phyloP scores from a whole-genome alignment of 2,888 invertebrate species.

The Tanypteryx hageni region DNA sequence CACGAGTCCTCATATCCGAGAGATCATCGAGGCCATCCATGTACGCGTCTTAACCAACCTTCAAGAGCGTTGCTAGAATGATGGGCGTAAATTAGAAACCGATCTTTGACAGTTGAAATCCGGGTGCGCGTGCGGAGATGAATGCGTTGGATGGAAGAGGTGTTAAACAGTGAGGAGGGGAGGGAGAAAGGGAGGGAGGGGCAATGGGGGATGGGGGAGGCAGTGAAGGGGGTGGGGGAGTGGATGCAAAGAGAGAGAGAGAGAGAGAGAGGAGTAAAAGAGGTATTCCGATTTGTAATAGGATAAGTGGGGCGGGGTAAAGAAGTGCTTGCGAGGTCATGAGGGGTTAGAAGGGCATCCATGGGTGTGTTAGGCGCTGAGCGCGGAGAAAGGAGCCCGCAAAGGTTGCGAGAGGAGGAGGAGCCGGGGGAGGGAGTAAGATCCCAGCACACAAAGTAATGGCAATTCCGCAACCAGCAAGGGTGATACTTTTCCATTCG shows the following conservation, averaged over 20 bases:
- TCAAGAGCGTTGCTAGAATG: neutral
- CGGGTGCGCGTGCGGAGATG: constrained; percentile 4
- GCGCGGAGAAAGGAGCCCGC: no score
- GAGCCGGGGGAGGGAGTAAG: no score
- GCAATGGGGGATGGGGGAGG: neutral
- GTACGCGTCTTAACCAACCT: neutral
- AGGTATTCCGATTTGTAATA: no score
- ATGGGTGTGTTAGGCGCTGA: no score
- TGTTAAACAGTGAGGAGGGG: neutral
- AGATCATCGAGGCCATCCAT: constrained; percentile 23
- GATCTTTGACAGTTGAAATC: constrained; percentile 32
- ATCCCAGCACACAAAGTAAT: no score
- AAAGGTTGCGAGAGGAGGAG: no score
- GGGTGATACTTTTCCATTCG: no score
- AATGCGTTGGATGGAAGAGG: neutral
- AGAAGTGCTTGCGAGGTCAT: no score
- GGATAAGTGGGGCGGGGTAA: no score
- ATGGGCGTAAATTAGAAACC: constrained; percentile 35
- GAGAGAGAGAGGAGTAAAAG: neutral
- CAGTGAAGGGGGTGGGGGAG: neutral
- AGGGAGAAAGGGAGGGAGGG: neutral
- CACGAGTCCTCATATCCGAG: constrained; percentile 1
- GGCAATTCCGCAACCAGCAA: no score
- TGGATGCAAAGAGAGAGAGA: neutral
- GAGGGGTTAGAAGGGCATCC: no score